Evolutionary conservation across 2,888 invertebrate species (phyloP), one percentile per base, ranked within the genome.

Genomic region (Apodemia zela): DNA sequence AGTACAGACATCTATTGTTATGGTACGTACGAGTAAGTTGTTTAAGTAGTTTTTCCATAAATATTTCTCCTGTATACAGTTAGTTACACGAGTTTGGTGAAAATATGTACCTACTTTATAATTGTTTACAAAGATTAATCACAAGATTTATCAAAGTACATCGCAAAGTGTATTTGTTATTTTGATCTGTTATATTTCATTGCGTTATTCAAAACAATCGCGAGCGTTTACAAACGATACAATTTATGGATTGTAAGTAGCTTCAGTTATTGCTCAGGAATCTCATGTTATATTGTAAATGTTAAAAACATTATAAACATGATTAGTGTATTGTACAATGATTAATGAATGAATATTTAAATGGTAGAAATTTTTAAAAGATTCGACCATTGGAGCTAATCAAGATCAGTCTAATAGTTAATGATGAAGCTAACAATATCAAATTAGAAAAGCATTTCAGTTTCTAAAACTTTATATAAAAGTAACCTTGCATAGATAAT

Each of bases 211-310:
- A 84, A 87, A 88, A 90, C 89, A 89, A 89, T 89, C 83, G 85
- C 75, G 74, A 70, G 78, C 81, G 79, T 85, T 86, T 87, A 80
- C 85, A 84, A 79, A 83, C 87, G 87, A 85, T 87, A 88, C 87
- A 89, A 89, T 90, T 89, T 85, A 87, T 80, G 89, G 87, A 87
- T 85, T 84, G 88, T 85, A 79, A 83, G 81, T 80, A 79, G 78
- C 79, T 21, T 78, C 75, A 82, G 82, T 85, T 77, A 81, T 83
- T 85, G 86, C 85, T 80, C 76, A 73, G 79, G 77, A 74, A 81
- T 76, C 82, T 82, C 75, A 42, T 42, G 80, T 82, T 88, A 42
- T 89, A 88, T 89, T 89, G 89, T 88, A 80, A 81, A 81, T 82
- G 78, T 80, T 79, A 78, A 73, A 76, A 74, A 76, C 77, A 75